Percentiles rank a stretch among this genome's conserved stretches.
phyloP scores from a whole-genome alignment of 2,888 invertebrate species.

The Ditula angustiorana region DNA sequence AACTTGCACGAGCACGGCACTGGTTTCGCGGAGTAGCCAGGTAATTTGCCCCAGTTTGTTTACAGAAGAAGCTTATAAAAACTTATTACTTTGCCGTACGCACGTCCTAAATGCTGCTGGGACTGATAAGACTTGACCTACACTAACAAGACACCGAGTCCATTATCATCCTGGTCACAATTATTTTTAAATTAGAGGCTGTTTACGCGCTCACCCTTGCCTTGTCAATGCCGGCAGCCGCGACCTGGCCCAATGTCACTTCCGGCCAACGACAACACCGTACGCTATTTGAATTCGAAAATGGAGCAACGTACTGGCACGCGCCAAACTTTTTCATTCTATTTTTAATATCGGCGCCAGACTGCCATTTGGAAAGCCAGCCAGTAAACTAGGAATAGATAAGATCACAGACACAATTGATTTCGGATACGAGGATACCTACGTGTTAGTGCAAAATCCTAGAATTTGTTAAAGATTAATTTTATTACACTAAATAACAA shows the following conservation, averaged over 20 bases:
- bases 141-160: slow-evolving; percentile 20
- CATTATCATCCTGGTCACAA: slow-evolving; percentile 11
- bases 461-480: background rate
- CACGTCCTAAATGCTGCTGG: background rate
- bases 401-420: background rate
- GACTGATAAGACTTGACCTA: slow-evolving; percentile 28
- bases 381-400: background rate
- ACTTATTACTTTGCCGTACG: background rate
- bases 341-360: slow-evolving; percentile 26
- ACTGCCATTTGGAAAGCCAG: background rate
- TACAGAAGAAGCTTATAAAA: too few species aligned
- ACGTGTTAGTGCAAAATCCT: background rate
- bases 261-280: slow-evolving; percentile 38
- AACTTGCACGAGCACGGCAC: too few species aligned
- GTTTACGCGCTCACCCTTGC: slow-evolving; percentile 17
- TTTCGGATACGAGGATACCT: background rate
- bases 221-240: slow-evolving; percentile 7
- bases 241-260: slow-evolving; percentile 42
- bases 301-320: slow-evolving; percentile 16
- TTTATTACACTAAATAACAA: background rate
- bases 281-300: slow-evolving; percentile 25
- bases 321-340: slow-evolving; percentile 25
- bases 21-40: too few species aligned
- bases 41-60: too few species aligned
- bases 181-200: slow-evolving; percentile 30